A percentile compares a stretch with the other conserved stretches of the same genome.
Conservation (phyloP, 2,888 invertebrate genomes). For the Onthophagus sagittarius region DNA sequence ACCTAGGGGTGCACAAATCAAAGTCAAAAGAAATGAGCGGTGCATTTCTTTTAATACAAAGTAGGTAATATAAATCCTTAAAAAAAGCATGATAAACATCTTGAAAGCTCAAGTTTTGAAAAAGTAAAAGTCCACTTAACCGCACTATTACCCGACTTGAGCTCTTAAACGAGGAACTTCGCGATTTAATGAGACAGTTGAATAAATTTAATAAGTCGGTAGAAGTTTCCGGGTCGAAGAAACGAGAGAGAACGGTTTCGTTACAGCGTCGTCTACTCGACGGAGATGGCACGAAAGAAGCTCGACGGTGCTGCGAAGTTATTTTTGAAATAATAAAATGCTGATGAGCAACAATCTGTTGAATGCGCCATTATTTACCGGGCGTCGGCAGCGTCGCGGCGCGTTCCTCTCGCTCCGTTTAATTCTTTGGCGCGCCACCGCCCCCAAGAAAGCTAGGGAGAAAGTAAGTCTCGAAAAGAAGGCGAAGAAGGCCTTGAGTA, state of each 20-base stretch:
- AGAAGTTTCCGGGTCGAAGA: neutral
- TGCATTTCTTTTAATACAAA: neutral
- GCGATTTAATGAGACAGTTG: conserved; percentile 14
- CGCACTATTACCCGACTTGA: conserved; percentile 5
- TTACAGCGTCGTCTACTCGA: neutral
- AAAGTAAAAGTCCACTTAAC: conserved; percentile 12
- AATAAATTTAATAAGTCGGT: conserved; percentile 13
- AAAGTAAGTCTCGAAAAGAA: conserved; percentile 14
- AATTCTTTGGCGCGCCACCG: neutral
- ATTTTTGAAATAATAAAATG: conserved; percentile 49
- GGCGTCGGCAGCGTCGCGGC: neutral
- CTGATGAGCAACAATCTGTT: conserved; percentile 50
- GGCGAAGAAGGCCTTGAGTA: conserved; percentile 1
- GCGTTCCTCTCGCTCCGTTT: conserved; percentile 25
- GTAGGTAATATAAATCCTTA: neutral
- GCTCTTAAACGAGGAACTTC: conserved; percentile 5
- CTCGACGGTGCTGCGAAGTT: conserved; percentile 1
- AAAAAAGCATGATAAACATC: neutral
- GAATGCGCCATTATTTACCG: conserved; percentile 49
- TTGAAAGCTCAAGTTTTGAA: neutral
- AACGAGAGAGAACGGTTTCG: neutral
- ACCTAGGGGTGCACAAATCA: neutral
- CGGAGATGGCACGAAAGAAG: neutral
- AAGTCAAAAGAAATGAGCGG: neutral
- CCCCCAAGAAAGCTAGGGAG: neutral